These are phyloP conservation scores for Sylvicola cinctus DNA, from an alignment of 2,888 invertebrate genomes.

Conservation along the genomic window DNA sequence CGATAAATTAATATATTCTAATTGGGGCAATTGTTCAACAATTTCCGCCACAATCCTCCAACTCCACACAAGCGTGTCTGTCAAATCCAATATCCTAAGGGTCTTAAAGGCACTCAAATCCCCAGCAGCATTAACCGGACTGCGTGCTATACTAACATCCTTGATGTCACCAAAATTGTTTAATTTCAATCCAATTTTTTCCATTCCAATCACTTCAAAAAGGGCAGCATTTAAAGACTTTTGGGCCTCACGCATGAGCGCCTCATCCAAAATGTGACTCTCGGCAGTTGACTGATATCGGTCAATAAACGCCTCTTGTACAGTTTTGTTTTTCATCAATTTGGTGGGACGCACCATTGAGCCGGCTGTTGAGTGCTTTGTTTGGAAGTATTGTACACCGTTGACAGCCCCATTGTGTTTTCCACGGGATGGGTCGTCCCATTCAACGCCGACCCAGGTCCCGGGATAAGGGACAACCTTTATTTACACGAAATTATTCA, in stretches of 20 bases:
- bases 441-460: conserved; percentile 87
- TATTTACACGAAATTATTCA: not conserved
- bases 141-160: conserved; percentile 20
- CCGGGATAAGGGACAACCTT: conserved; percentile 44
- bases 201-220: conserved; percentile 79
- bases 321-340: conserved; percentile 46
- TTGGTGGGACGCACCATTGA: conserved; percentile 76
- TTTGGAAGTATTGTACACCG: conserved; percentile 60
- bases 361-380: conserved; percentile 58
- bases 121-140: conserved; percentile 40
- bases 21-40: conserved; percentile 18
- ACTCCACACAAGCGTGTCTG: conserved; percentile 22
- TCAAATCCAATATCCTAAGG: conserved; percentile 19
- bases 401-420: conserved; percentile 82
- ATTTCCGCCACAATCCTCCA: conserved; percentile 24
- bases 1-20: conserved; percentile 20
- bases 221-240: conserved; percentile 59
- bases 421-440: conserved; percentile 77
- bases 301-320: conserved; percentile 50
- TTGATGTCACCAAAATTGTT: conserved; percentile 25
- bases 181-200: conserved; percentile 50
- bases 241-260: conserved; percentile 39
- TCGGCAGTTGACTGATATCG: conserved; percentile 31
- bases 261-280: conserved; percentile 35
- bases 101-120: conserved; percentile 30